phyloP scores from a whole-genome alignment of 2,113 vertebrate species.

The Chamaea fasciata region DNA sequence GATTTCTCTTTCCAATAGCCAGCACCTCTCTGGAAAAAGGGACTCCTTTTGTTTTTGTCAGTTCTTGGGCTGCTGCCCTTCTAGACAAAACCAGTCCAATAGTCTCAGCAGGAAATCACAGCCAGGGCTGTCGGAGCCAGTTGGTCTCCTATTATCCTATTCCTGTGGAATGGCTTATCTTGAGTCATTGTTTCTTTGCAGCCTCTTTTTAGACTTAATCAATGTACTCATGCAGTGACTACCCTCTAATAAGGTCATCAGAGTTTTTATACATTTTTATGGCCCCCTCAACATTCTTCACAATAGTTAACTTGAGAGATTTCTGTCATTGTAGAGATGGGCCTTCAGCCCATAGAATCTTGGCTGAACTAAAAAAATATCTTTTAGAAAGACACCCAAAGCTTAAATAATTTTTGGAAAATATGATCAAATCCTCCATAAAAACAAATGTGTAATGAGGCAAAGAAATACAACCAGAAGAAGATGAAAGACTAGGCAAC shows the following conservation, averaged over 20 bases:
- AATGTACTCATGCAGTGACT: background rate
- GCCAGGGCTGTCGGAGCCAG: background rate
- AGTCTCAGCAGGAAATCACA: constrained; percentile 45
- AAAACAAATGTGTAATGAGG: constrained; percentile 30
- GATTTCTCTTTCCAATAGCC: background rate
- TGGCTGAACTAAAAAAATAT: constrained; percentile 30
- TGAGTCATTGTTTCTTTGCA: constrained; percentile 51
- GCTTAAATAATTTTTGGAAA: constrained; percentile 44
- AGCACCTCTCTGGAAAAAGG: constrained; percentile 10
- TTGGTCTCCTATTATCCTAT: constrained; percentile 40
- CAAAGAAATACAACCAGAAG: constrained; percentile 19
- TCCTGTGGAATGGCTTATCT: constrained; percentile 56
- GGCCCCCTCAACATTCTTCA: background rate
- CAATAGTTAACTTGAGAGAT: constrained; percentile 13
- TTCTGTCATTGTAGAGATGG: constrained; percentile 8
- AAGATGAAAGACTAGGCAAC: constrained; percentile 42
- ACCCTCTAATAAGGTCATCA: background rate
- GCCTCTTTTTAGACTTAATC: constrained; percentile 19
- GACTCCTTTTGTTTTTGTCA: constrained; percentile 40
- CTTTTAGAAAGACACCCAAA: constrained; percentile 32
- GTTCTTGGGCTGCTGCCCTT: constrained; percentile 42
- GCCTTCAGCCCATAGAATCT: constrained; percentile 7
- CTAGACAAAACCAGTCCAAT: constrained; percentile 44
- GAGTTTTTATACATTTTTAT: background rate
- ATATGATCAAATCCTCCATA: constrained; percentile 35